Evolutionary conservation across 92 coral and sea anemone species (phyloP).

Genomic region (Montipora capitata): DNA sequence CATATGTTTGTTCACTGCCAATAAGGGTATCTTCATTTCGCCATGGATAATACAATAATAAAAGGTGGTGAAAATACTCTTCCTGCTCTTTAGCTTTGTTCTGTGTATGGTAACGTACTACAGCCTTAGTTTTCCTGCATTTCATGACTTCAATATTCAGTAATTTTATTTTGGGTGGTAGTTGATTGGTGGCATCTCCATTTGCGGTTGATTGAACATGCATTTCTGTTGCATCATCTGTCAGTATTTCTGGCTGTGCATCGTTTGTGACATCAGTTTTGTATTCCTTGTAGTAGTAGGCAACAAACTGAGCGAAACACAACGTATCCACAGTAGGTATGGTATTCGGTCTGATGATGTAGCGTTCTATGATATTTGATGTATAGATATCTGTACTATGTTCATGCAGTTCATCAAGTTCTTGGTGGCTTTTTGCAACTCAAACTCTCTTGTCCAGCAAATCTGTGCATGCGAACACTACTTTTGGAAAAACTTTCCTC

Average conservation of each 20-base stretch:
- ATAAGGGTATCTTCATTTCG: neutral
- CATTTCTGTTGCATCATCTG: constrained; percentile 30
- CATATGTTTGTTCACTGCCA: constrained; percentile 6
- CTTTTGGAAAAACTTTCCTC: constrained; percentile 75
- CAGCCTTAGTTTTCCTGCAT: constrained; percentile 60
- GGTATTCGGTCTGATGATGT: constrained; percentile 57
- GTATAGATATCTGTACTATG: constrained; percentile 70
- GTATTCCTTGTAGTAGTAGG: constrained; percentile 73
- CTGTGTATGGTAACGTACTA: constrained; percentile 24
- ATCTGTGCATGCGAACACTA: constrained; percentile 75
- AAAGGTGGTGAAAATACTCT: constrained; percentile 71
- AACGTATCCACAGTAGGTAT: constrained; percentile 35
- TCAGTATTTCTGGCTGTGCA: constrained; percentile 64
- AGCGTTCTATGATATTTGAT: constrained; percentile 70
- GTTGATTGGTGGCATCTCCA: too few species aligned
- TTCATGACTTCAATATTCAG: constrained; percentile 65
- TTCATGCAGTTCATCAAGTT: constrained; percentile 78
- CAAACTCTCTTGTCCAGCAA: constrained; percentile 73
- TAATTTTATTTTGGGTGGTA: constrained; percentile 67
- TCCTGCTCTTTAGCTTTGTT: constrained; percentile 64
- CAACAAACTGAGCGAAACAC: constrained; percentile 42
- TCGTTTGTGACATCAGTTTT: constrained; percentile 37
- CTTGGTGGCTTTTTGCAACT: constrained; percentile 69
- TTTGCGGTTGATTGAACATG: too few species aligned
- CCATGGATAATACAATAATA: constrained; percentile 30